Percentiles rank a stretch among this genome's conserved stretches.
phyloP scores from a whole-genome alignment of 2,888 invertebrate species.

The Eumerus sabulonum region DNA sequence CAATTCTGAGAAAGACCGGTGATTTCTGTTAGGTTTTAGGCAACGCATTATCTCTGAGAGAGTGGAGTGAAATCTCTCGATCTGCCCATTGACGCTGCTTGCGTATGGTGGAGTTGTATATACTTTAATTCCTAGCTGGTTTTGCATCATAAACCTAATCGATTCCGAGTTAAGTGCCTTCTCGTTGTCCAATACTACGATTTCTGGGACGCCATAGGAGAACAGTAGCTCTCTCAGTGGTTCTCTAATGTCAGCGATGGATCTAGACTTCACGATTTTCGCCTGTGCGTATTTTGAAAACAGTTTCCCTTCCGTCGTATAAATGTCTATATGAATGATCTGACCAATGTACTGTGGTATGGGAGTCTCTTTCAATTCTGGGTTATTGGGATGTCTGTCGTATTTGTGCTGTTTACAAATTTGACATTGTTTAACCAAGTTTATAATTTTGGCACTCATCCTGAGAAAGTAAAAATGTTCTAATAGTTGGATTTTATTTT shows the following conservation, averaged over 20 bases:
- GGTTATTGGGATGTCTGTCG: slow-evolving; percentile 34
- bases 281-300: slow-evolving; percentile 50
- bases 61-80: slow-evolving; percentile 32
- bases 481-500: slow-evolving; percentile 38
- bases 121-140: slow-evolving; percentile 25
- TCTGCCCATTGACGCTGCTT: slow-evolving; percentile 26
- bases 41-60: slow-evolving; percentile 27
- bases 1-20: slow-evolving; percentile 9
- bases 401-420: slow-evolving; percentile 39
- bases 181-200: slow-evolving; percentile 56
- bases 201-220: slow-evolving; percentile 47
- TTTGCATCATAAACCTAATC: slow-evolving; percentile 46
- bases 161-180: slow-evolving; percentile 37
- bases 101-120: slow-evolving; percentile 25
- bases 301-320: slow-evolving; percentile 32
- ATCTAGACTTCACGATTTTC: slow-evolving; percentile 21
- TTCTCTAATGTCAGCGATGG: slow-evolving; percentile 40
- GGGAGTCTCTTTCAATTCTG: slow-evolving; percentile 23
- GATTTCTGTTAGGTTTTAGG: slow-evolving; percentile 4
- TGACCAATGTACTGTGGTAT: slow-evolving; percentile 39
- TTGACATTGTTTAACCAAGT: slow-evolving; percentile 14
- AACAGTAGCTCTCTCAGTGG: slow-evolving; percentile 51
- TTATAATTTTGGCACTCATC: slow-evolving; percentile 27
- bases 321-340: slow-evolving; percentile 36
- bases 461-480: slow-evolving; percentile 35